Conservation (phyloP, 2,113 vertebrate species). For the Geococcyx californianus region DNA sequence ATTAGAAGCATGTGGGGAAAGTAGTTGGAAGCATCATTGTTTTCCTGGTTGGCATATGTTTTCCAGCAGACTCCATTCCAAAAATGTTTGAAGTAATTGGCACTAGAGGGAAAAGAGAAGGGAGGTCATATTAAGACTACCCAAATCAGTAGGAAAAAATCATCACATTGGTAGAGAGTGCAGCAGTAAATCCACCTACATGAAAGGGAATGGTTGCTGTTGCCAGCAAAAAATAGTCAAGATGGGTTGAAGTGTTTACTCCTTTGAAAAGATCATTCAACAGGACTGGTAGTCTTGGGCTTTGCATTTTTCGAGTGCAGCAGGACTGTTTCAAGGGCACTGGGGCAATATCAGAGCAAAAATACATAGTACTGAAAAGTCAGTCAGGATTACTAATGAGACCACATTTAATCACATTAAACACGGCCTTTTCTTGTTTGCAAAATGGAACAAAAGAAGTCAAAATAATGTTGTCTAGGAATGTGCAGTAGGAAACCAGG, state of each 20-base stretch:
- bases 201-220: not conserved
- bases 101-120: conserved; percentile 36
- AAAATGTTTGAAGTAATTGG: conserved; percentile 31
- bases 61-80: not conserved
- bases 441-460: not conserved
- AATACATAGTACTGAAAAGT: not conserved
- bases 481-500: not conserved
- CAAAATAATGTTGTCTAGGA: not conserved
- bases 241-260: not conserved
- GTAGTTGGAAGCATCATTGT: not conserved
- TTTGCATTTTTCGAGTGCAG: not conserved
- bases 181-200: not conserved
- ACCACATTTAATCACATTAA: not conserved
- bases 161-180: not conserved
- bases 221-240: not conserved
- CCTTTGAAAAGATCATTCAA: not conserved
- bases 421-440: not conserved
- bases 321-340: not conserved
- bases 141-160: not conserved
- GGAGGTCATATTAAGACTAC: not conserved
- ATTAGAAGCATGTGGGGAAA: not conserved
- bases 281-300: not conserved
- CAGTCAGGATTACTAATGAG: not conserved
- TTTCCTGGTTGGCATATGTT: conserved; percentile 1
- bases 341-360: not conserved